phyloP scores from a whole-genome alignment of 2,888 invertebrate genomes.

The Leptodirus hochenwartii region DNA sequence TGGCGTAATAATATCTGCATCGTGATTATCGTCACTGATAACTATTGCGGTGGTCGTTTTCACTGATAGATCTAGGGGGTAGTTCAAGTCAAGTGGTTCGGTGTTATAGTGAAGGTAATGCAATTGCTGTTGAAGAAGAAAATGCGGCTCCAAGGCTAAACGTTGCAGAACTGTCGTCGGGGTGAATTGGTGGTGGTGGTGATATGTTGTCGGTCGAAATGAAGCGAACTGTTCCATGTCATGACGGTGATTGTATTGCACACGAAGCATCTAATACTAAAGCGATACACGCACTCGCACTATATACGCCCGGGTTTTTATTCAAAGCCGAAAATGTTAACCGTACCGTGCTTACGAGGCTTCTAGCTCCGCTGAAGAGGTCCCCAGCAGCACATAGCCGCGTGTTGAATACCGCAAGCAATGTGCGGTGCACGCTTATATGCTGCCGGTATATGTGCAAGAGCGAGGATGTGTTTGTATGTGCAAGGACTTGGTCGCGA shows the following conservation, averaged over 20 bases:
- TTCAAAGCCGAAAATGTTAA: no score
- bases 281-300: no score
- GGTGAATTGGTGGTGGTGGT: conserved; percentile 14
- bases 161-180: conserved; percentile 21
- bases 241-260: conserved; percentile 20
- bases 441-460: no score
- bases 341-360: no score
- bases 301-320: no score
- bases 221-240: conserved; percentile 19
- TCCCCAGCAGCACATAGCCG: no score
- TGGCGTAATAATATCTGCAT: conserved; percentile 47
- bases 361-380: no score
- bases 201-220: conserved; percentile 12
- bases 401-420: no score
- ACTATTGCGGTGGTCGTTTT: conserved; percentile 35
- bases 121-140: conserved; percentile 29
- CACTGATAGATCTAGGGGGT: conserved; percentile 57
- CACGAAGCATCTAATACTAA: conserved; percentile 27
- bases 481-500: no score
- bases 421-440: no score
- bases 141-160: conserved; percentile 21
- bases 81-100: conserved; percentile 34
- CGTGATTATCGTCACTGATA: not conserved
- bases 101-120: conserved; percentile 35
- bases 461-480: no score